Percentiles rank a stretch among this genome's conserved stretches.
Conservation (phyloP, 1,140 invertebrate species). For the Epicauta chinensis region DNA sequence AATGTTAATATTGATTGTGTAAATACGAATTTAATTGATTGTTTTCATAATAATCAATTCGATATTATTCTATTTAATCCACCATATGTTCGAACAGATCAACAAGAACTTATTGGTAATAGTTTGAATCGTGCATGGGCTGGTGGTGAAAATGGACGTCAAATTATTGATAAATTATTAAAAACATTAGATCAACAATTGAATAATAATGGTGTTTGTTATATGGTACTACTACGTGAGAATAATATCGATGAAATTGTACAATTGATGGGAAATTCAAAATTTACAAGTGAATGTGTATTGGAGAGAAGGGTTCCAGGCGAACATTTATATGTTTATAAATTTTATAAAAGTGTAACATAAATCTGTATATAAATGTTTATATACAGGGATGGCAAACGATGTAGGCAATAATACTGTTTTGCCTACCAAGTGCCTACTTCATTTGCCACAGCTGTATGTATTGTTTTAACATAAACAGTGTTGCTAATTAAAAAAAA, state of each 20-base stretch:
- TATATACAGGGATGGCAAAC: too few relatives aligned
- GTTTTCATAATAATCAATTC: constrained; percentile 48
- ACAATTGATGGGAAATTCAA: constrained; percentile 50
- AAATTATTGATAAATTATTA: constrained; percentile 75
- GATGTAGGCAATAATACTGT: too few relatives aligned
- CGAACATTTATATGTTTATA: constrained; percentile 47
- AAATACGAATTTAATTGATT: constrained; percentile 59
- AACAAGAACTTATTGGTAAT: constrained; percentile 55
- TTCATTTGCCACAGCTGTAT: too few relatives aligned
- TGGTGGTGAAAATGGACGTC: constrained; percentile 70
- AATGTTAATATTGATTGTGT: constrained; percentile 57
- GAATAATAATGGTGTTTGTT: constrained; percentile 67
- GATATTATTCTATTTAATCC: constrained; percentile 96
- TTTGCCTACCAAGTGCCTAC: too few relatives aligned
- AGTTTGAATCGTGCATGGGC: constrained; percentile 73
- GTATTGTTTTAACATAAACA: too few relatives aligned
- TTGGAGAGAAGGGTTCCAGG: constrained; percentile 56
- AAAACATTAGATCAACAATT: constrained; percentile 60
- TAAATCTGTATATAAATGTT: too few relatives aligned
- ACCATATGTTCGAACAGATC: constrained; percentile 89
- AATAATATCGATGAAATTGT: constrained; percentile 75
- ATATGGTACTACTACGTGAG: constrained; percentile 78
- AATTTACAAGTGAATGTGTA: constrained; percentile 56
- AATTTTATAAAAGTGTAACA: constrained; percentile 31
- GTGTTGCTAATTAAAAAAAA: too few relatives aligned